phyloP scores from a whole-genome alignment of 2,797 vertebrate species.

The Cossypha dichroa region DNA sequence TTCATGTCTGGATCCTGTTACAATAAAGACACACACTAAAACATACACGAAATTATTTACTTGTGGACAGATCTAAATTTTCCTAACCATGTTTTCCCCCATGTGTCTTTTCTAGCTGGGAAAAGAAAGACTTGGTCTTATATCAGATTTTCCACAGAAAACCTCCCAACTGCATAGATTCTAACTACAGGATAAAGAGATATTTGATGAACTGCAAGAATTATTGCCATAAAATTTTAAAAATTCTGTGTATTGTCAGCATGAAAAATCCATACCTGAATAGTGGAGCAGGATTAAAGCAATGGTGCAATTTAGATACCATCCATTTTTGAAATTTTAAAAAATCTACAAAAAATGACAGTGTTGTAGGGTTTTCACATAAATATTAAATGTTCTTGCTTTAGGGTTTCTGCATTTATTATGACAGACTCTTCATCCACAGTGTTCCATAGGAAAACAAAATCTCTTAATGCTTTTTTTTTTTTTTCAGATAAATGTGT shows the following conservation, averaged over 20 bases:
- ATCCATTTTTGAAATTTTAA: too few species aligned
- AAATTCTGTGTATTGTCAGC: too few species aligned
- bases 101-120: not conserved
- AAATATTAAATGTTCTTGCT: too few species aligned
- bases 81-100: not conserved
- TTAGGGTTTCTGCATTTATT: too few species aligned
- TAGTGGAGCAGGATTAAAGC: too few species aligned
- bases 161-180: rapidly evolving
- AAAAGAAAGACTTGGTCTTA: not conserved
- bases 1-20: not conserved
- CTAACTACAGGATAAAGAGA: not conserved
- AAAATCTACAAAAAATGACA: too few species aligned
- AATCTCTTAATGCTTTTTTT: not conserved
- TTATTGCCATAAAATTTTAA: too few species aligned
- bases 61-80: not conserved
- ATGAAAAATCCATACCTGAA: too few species aligned
- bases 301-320: too few species aligned
- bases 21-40: not conserved
- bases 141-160: not conserved
- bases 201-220: not conserved
- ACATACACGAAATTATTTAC: not conserved
- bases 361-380: too few species aligned
- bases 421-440: too few species aligned
- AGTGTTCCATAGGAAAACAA: not conserved
- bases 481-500: not conserved